phyloP scores from a whole-genome alignment of 2,888 invertebrate species.

The Amitus sp. region DNA sequence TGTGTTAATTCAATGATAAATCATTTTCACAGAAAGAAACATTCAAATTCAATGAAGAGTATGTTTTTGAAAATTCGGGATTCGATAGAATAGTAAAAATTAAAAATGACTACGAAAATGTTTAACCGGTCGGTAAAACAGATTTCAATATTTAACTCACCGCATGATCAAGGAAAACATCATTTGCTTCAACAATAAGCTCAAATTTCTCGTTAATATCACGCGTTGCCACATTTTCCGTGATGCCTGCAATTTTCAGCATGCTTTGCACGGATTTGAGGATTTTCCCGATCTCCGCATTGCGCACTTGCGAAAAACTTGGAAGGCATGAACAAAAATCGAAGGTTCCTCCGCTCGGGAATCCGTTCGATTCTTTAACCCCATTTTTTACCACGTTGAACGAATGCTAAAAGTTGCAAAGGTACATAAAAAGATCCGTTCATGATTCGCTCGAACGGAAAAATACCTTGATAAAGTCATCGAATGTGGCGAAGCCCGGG shows the following conservation, averaged over 20 bases:
- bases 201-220: conserved; percentile 78
- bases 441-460: background rate
- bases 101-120: too few species aligned
- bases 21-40: too few species aligned
- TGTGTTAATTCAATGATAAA: too few species aligned
- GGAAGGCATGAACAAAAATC: conserved; percentile 82
- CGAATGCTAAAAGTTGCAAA: conserved; percentile 70
- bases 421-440: conserved; percentile 12
- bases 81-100: too few species aligned
- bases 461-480: conserved; percentile 62
- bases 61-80: too few species aligned
- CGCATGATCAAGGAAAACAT: conserved; percentile 82
- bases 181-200: conserved; percentile 83
- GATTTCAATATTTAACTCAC: conserved; percentile 66
- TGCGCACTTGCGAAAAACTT: conserved; percentile 76
- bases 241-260: conserved; percentile 69
- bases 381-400: conserved; percentile 74
- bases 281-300: conserved; percentile 73
- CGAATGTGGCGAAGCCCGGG: conserved; percentile 58
- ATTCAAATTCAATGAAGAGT: too few species aligned
- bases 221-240: conserved; percentile 69
- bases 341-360: conserved; percentile 78
- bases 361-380: conserved; percentile 75
- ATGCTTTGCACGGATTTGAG: conserved; percentile 71
- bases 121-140: too few species aligned